Percentiles rank a stretch among this genome's conserved stretches.
phyloP scores from a whole-genome alignment of 2,113 vertebrate genomes.

The Ophiodon elongatus region DNA sequence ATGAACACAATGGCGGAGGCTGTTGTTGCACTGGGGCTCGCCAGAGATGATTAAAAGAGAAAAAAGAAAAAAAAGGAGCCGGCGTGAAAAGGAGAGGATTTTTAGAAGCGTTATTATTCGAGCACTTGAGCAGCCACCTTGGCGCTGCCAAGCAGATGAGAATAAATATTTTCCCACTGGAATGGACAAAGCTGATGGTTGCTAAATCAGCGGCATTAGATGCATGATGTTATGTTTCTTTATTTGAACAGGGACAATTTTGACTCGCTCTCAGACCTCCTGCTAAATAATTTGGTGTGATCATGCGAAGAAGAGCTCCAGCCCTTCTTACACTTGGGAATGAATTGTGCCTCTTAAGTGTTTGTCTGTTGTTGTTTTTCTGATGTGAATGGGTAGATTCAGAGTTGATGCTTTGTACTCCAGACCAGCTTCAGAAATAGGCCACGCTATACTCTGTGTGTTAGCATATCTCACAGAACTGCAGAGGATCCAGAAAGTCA shows the following conservation, averaged over 20 bases:
- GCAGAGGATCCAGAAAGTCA: neutral
- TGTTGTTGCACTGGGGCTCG: conserved; percentile 58
- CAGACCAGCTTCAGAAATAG: conserved; percentile 8
- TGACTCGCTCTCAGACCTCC: conserved; percentile 62
- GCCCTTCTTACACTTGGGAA: conserved; percentile 16
- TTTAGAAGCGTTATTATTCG: conserved; percentile 79
- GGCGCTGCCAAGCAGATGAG: conserved; percentile 75
- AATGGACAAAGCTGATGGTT: conserved; percentile 77
- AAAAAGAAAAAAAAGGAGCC: conserved; percentile 16
- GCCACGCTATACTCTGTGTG: conserved; percentile 1
- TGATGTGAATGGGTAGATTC: conserved; percentile 17
- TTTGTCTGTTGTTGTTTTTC: conserved; percentile 33
- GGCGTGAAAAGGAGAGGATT: conserved; percentile 35
- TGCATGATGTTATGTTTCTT: conserved; percentile 64
- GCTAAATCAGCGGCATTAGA: conserved; percentile 81
- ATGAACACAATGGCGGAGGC: conserved; percentile 64
- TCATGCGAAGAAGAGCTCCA: conserved; percentile 58
- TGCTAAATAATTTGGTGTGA: conserved; percentile 71
- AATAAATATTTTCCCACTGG: conserved; percentile 80
- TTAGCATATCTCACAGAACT: conserved; percentile 11
- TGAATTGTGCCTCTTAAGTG: conserved; percentile 34
- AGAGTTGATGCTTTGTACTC: conserved; percentile 13
- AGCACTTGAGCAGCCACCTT: conserved; percentile 81
- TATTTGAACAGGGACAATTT: neutral
- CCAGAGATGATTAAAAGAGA: conserved; percentile 41